phyloP scores from a whole-genome alignment of 2,113 vertebrate species.

The Brachyhypopomus occidentalis region DNA sequence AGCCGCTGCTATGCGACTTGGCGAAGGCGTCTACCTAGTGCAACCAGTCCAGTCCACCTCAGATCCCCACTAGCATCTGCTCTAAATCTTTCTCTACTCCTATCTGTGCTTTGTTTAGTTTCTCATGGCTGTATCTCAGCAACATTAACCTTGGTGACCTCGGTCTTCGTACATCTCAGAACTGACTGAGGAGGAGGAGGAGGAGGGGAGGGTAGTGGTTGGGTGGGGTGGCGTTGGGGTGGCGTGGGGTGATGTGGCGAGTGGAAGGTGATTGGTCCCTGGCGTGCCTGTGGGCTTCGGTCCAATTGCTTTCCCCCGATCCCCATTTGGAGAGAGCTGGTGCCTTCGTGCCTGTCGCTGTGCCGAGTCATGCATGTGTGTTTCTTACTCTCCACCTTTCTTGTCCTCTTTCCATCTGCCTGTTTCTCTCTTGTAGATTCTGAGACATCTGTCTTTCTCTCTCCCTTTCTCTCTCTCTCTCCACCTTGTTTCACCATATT shows the following conservation, averaged over 20 bases:
- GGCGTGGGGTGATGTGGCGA: too few relatives aligned
- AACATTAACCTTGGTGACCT: neutral
- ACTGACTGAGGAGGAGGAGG: neutral
- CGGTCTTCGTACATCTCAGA: neutral
- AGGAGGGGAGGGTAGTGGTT: too few relatives aligned
- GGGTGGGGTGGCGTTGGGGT: neutral
- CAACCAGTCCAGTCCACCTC: neutral
- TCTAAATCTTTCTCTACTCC: conserved; percentile 5
- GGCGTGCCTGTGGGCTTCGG: too few relatives aligned
- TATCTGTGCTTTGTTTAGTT: neutral
- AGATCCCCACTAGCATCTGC: conserved; percentile 10
- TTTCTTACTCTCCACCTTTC: neutral
- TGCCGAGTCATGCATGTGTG: neutral
- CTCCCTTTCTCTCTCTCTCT: neutral
- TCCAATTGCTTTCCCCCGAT: too few relatives aligned
- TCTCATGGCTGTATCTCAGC: neutral
- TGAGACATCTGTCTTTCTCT: neutral
- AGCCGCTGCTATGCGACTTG: conserved; percentile 31
- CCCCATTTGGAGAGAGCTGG: neutral
- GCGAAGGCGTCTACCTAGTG: neutral
- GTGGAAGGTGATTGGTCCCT: too few relatives aligned
- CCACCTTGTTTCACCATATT: neutral
- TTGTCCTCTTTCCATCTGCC: neutral
- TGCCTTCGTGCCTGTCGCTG: neutral
- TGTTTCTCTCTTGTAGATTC: too few relatives aligned